A percentile compares a stretch with the other conserved stretches of the same genome.
These are phyloP conservation scores for Scylla paramamosain DNA, from an alignment of 1,140 invertebrate genomes.

Conservation along the genomic window DNA sequence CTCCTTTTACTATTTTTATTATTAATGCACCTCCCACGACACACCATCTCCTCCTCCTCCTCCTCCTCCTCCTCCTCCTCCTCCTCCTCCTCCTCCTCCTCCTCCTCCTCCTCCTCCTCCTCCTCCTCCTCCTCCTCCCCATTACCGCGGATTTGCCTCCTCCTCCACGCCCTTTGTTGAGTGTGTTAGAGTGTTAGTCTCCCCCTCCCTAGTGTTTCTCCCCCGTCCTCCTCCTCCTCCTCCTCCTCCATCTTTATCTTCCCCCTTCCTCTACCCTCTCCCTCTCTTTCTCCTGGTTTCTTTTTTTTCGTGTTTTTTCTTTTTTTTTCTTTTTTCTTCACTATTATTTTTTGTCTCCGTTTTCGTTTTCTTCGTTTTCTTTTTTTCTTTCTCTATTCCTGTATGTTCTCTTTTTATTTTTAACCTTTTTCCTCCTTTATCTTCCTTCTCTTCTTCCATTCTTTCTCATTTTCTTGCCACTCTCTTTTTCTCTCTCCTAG, in stretches of 20 bases:
- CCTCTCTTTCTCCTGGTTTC: not conserved
- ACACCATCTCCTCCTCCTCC: not conserved
- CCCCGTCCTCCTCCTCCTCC: not conserved
- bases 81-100: not conserved
- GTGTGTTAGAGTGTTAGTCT: not conserved
- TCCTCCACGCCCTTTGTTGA: too few species aligned
- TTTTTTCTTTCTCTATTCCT: not conserved
- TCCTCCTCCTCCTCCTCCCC: slow-evolving; percentile 30
- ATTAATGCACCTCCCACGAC: not conserved
- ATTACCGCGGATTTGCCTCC: too few species aligned
- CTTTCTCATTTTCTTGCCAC: not conserved
- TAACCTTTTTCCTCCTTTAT: not conserved
- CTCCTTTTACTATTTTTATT: not conserved
- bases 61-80: not conserved
- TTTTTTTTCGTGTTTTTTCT: not conserved
- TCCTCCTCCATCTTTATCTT: not conserved
- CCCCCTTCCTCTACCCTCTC: not conserved
- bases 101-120: slow-evolving; percentile 1
- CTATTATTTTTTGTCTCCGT: not conserved
- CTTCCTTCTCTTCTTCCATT: not conserved
- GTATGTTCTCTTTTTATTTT: not conserved
- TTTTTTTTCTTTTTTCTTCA: not conserved
- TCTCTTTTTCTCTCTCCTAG: not conserved
- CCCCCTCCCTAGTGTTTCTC: not conserved
- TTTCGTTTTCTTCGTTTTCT: not conserved